Percentiles rank a stretch among this genome's conserved stretches.
Evolutionary conservation across 1,140 invertebrate genomes (phyloP).

Genomic region (Cyclargus thomasi): DNA sequence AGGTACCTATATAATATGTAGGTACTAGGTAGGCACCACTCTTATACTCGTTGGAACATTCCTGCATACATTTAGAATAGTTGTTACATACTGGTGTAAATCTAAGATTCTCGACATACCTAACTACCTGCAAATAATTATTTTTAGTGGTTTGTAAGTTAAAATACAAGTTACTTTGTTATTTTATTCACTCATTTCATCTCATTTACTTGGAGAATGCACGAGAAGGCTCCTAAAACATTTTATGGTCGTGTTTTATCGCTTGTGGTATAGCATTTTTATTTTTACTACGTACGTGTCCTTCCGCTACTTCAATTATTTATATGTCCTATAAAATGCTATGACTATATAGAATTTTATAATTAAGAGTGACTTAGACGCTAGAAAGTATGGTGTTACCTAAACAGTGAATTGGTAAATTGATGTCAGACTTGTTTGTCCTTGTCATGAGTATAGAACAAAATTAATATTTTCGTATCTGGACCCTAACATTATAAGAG

Average conservation of each 20-base stretch:
- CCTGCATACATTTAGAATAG: too few species aligned
- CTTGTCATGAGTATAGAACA: too few species aligned
- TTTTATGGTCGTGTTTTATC: constrained; percentile 35
- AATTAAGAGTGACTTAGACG: neutral
- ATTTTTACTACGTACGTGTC: constrained; percentile 56
- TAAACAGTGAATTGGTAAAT: too few species aligned
- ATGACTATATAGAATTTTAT: neutral
- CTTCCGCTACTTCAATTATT: constrained; percentile 48
- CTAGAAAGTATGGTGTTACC: neutral
- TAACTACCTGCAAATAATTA: too few species aligned
- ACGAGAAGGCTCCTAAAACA: constrained; percentile 20
- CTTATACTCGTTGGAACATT: too few species aligned
- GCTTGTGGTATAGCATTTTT: constrained; percentile 49
- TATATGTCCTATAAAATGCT: constrained; percentile 34
- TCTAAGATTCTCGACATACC: too few species aligned
- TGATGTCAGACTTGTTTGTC: too few species aligned
- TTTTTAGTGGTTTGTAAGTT: too few species aligned
- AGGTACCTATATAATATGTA: too few species aligned
- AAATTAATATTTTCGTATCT: too few species aligned
- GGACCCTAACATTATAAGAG: too few species aligned
- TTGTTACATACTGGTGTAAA: neutral
- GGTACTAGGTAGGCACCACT: too few species aligned
- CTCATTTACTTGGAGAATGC: constrained; percentile 20
- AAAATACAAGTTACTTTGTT: neutral
- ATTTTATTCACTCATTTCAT: neutral